A percentile compares a stretch with the other conserved stretches of the same genome.
Evolutionary conservation across 1,140 invertebrate species (phyloP).

Genomic region (Drosophila orosa): DNA sequence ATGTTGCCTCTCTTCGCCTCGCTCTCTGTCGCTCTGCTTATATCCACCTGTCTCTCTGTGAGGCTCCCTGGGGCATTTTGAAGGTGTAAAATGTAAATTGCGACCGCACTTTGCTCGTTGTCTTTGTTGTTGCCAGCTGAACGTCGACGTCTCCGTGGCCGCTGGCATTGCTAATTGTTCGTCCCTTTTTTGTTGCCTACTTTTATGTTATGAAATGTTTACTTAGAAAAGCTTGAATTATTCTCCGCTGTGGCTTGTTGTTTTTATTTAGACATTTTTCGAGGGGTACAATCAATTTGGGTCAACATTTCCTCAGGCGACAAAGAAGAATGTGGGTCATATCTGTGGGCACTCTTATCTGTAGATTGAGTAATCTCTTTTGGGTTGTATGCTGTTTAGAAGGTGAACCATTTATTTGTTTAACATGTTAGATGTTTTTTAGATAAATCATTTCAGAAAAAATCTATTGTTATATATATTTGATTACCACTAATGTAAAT

Average conservation of each 20-base stretch:
- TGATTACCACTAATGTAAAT: neutral
- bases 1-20: slow-evolving; percentile 50
- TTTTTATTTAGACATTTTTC: slow-evolving; percentile 25
- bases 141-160: neutral
- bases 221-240: slow-evolving; percentile 11
- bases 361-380: slow-evolving; percentile 8
- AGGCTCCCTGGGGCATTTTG: slow-evolving; percentile 44
- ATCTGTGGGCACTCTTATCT: slow-evolving; percentile 12
- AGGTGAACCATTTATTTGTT: neutral
- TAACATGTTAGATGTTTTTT: neutral
- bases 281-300: slow-evolving; percentile 28
- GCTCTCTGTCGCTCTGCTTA: neutral
- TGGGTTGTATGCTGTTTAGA: neutral
- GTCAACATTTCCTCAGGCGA: slow-evolving; percentile 19
- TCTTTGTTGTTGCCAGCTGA: slow-evolving; percentile 7
- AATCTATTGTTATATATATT: neutral
- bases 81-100: slow-evolving; percentile 79
- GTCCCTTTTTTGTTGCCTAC: slow-evolving; percentile 43
- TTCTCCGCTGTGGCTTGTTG: slow-evolving; percentile 7
- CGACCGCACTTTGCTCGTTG: slow-evolving; percentile 44
- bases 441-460: neutral
- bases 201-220: slow-evolving; percentile 30
- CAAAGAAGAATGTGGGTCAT: slow-evolving; percentile 8
- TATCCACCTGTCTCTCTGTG: slow-evolving; percentile 8
- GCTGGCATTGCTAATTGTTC: slow-evolving; percentile 39